A percentile compares a stretch with the other conserved stretches of the same genome.
phyloP scores from a whole-genome alignment of 2,113 vertebrate species.

The Plecotus auritus region DNA sequence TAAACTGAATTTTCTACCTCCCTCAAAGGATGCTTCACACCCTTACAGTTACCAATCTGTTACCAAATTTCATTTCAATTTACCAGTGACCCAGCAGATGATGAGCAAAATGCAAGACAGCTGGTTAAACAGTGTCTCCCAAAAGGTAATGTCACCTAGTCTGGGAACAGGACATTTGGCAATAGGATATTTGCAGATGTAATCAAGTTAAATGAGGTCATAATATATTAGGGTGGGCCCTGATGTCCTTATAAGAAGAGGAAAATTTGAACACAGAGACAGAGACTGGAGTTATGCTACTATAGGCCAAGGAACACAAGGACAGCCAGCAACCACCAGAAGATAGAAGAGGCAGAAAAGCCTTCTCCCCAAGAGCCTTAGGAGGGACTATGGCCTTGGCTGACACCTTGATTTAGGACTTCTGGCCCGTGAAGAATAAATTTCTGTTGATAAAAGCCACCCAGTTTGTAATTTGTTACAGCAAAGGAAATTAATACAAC shows the following conservation, averaged over 20 bases:
- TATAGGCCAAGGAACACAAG: not conserved
- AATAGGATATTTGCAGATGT: not conserved
- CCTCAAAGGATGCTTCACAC: not conserved
- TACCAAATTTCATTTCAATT: slow-evolving; percentile 49
- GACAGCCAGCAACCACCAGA: not conserved
- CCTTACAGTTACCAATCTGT: slow-evolving; percentile 40
- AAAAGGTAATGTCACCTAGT: not conserved
- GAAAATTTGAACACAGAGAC: not conserved
- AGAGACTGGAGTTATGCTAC: not conserved
- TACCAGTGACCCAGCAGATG: not conserved
- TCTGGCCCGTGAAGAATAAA: not conserved
- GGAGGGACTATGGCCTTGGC: not conserved
- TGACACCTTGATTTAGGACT: not conserved
- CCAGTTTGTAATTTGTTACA: not conserved
- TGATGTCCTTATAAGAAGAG: not conserved
- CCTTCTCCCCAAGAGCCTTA: not conserved
- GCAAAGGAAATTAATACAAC: not conserved
- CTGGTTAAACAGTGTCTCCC: not conserved
- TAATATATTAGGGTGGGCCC: not conserved
- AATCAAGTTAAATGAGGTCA: not conserved
- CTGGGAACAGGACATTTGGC: not conserved
- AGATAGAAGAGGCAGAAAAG: not conserved
- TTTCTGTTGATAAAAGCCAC: not conserved
- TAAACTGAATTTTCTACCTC: slow-evolving; percentile 46
- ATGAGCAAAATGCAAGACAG: slow-evolving; percentile 3